Conservation (phyloP, 2,888 invertebrate species). For the Acleris sparsana region DNA sequence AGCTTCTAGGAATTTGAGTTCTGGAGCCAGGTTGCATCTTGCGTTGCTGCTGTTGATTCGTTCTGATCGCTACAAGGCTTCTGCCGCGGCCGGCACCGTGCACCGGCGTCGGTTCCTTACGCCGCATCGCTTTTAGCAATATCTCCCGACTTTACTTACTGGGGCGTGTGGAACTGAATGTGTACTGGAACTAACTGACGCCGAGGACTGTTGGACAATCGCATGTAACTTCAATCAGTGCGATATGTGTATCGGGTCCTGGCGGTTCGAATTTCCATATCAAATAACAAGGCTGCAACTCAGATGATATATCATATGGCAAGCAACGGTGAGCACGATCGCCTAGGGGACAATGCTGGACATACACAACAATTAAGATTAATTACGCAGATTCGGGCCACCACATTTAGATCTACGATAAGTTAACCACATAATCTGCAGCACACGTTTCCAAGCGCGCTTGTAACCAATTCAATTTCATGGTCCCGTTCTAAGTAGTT, state of each 20-base stretch:
- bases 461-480: slow-evolving; percentile 30
- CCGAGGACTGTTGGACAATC: slow-evolving; percentile 51
- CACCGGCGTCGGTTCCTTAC: slow-evolving; percentile 61
- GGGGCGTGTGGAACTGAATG: slow-evolving; percentile 60
- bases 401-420: slow-evolving; percentile 56
- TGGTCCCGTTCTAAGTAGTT: slow-evolving; percentile 30
- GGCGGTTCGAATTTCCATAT: slow-evolving; percentile 71
- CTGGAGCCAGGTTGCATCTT: slow-evolving; percentile 56
- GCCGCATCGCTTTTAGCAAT: slow-evolving; percentile 56
- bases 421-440: slow-evolving; percentile 51
- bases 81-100: slow-evolving; percentile 59
- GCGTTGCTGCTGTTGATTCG: slow-evolving; percentile 68
- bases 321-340: slow-evolving; percentile 73
- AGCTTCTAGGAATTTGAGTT: slow-evolving; percentile 70
- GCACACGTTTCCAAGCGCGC: slow-evolving; percentile 47
- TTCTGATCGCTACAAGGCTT: slow-evolving; percentile 70
- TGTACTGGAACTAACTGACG: slow-evolving; percentile 60
- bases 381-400: slow-evolving; percentile 50
- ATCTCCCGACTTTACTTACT: slow-evolving; percentile 34
- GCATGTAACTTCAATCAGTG: slow-evolving; percentile 64
- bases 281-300: slow-evolving; percentile 69
- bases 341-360: slow-evolving; percentile 50
- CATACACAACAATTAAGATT: slow-evolving; percentile 49
- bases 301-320: slow-evolving; percentile 77
- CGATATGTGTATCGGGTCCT: slow-evolving; percentile 66